phyloP scores from a whole-genome alignment of 2,888 invertebrate genomes.

The Panzeria rudis region DNA sequence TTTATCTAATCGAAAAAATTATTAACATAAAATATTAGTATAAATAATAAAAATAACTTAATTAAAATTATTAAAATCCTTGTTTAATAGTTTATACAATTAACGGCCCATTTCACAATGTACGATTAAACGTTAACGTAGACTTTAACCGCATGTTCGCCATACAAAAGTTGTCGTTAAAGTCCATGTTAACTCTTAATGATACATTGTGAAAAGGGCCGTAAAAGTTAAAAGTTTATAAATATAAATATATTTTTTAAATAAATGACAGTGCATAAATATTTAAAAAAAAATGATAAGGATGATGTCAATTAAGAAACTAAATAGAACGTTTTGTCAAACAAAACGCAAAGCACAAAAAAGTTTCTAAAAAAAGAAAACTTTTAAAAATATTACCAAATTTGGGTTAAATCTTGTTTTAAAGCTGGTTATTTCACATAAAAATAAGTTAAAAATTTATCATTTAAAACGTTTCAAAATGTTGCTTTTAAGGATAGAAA shows the following conservation, averaged over 20 bases:
- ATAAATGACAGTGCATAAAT: constrained; percentile 53
- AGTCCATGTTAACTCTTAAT: too few relatives aligned
- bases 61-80: constrained; percentile 46
- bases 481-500: not conserved
- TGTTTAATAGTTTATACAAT: constrained; percentile 43
- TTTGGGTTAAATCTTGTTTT: not conserved
- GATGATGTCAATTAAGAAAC: constrained; percentile 1
- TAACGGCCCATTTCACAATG: too few relatives aligned
- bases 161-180: too few relatives aligned
- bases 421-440: too few relatives aligned
- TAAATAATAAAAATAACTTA: constrained; percentile 30
- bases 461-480: not conserved
- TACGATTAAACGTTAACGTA: too few relatives aligned
- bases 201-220: too few relatives aligned
- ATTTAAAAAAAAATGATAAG: constrained; percentile 13
- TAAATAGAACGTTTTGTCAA: not conserved
- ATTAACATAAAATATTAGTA: constrained; percentile 24
- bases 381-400: too few relatives aligned
- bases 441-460: too few relatives aligned
- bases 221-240: too few relatives aligned
- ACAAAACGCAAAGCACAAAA: constrained; percentile 8
- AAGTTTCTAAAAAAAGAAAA: too few relatives aligned
- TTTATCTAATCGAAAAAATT: constrained; percentile 6
- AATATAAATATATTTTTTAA: constrained; percentile 40
- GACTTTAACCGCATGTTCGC: too few relatives aligned